These are phyloP conservation scores for Agonopterix heracliana DNA, from an alignment of 2,888 invertebrate genomes.

Conservation along the genomic window DNA sequence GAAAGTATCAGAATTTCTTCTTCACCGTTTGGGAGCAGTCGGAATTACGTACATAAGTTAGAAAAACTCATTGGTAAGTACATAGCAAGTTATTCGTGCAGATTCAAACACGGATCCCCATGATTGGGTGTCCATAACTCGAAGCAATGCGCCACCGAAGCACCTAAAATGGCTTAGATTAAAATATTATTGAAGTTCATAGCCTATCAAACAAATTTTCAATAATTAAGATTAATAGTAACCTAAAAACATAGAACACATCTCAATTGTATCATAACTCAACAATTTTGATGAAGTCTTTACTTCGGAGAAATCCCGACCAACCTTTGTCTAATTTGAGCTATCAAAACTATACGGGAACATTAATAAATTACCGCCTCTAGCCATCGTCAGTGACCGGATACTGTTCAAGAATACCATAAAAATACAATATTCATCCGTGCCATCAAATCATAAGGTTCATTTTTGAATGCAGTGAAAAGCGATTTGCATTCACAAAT, in stretches of 20 bases:
- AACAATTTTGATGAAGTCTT: constrained; percentile 51
- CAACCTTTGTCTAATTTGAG: constrained; percentile 58
- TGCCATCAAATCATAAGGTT: constrained; percentile 16
- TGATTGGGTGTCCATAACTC: no score
- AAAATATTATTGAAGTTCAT: no score
- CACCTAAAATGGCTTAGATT: no score
- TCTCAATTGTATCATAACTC: constrained; percentile 44
- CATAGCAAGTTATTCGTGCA: no score
- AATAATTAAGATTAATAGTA: constrained; percentile 27
- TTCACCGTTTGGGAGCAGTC: no score
- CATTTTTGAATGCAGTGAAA: constrained; percentile 13
- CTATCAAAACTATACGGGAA: constrained; percentile 57
- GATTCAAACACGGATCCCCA: no score
- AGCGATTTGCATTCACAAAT: constrained; percentile 63
- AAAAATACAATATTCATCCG: constrained; percentile 15
- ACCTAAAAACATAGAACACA: constrained; percentile 20
- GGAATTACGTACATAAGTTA: no score
- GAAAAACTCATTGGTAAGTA: no score
- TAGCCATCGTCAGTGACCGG: constrained; percentile 61
- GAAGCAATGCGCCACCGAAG: no score
- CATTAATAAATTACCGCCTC: constrained; percentile 67
- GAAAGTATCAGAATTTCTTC: no score
- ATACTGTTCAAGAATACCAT: constrained; percentile 42
- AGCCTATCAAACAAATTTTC: neutral
- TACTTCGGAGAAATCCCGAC: constrained; percentile 44